A percentile compares a stretch with the other conserved stretches of the same genome.
Conservation (phyloP, 2,797 vertebrate species). For the Fundulus diaphanus region DNA sequence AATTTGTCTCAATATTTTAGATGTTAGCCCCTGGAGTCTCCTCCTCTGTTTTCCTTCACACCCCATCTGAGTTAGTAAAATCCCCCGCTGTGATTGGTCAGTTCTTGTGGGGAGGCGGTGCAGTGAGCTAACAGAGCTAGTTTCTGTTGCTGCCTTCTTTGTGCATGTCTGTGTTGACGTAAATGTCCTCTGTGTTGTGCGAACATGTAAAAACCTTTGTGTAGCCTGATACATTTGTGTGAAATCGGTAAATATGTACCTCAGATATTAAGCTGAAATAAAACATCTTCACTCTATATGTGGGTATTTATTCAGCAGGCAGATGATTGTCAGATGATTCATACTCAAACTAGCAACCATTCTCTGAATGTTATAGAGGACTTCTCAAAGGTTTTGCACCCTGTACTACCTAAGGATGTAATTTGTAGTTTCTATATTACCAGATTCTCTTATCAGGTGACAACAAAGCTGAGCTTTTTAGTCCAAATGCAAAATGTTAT, state of each 20-base stretch:
- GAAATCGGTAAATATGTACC: conserved; percentile 67
- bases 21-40: conserved; percentile 47
- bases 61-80: conserved; percentile 27
- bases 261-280: conserved; percentile 67
- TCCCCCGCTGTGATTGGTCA: conserved; percentile 53
- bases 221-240: conserved; percentile 67
- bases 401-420: too few relatives aligned
- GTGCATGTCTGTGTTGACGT: conserved; percentile 76
- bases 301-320: conserved; percentile 6
- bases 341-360: background rate
- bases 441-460: too few relatives aligned
- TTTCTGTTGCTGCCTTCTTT: conserved; percentile 51
- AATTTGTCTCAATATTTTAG: conserved; percentile 66
- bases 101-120: conserved; percentile 43
- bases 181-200: conserved; percentile 70
- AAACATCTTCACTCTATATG: conserved; percentile 45
- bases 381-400: background rate
- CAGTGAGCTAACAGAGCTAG: conserved; percentile 18
- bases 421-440: background rate
- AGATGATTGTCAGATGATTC: background rate
- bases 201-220: conserved; percentile 67
- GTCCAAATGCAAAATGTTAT: too few relatives aligned
- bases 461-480: too few relatives aligned
- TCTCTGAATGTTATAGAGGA: background rate
- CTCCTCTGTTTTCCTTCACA: conserved; percentile 1